These are phyloP conservation scores for Stratiolaelaps scimitus DNA, from an alignment of 1,140 invertebrate species.

Conservation along the genomic window DNA sequence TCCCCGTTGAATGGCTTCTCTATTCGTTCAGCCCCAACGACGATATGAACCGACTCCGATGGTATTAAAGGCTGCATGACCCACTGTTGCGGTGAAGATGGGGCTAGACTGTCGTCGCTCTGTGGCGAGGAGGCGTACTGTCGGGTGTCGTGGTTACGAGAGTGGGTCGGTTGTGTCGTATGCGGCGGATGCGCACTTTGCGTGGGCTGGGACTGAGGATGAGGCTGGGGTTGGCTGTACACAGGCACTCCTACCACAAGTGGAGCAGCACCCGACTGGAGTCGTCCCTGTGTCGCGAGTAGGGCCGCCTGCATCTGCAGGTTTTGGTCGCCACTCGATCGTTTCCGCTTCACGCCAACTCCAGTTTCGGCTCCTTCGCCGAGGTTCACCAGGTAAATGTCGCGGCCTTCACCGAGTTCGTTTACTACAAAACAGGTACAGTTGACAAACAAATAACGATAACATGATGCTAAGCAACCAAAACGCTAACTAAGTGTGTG, in stretches of 20 bases:
- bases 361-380: neutral
- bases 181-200: no score
- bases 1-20: neutral
- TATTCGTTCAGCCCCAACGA: neutral
- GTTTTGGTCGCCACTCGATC: neutral
- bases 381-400: conserved; percentile 8
- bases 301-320: conserved; percentile 4
- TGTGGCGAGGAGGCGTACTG: neutral
- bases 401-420: conserved; percentile 7
- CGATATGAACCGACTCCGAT: neutral
- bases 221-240: neutral
- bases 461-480: no score
- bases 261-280: no score
- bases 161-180: no score
- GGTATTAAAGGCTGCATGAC: conserved; percentile 3
- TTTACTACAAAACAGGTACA: conserved; percentile 18
- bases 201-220: neutral
- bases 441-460: no score
- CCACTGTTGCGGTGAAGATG: conserved; percentile 11
- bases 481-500: no score
- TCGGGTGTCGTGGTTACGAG: neutral
- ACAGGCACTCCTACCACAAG: no score
- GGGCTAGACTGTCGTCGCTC: conserved; percentile 6
- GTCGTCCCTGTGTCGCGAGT: neutral
- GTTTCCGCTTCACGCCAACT: neutral